These are phyloP conservation scores for Alligator sinensis DNA, from an alignment of 2,113 vertebrate species.

Conservation along the genomic window DNA sequence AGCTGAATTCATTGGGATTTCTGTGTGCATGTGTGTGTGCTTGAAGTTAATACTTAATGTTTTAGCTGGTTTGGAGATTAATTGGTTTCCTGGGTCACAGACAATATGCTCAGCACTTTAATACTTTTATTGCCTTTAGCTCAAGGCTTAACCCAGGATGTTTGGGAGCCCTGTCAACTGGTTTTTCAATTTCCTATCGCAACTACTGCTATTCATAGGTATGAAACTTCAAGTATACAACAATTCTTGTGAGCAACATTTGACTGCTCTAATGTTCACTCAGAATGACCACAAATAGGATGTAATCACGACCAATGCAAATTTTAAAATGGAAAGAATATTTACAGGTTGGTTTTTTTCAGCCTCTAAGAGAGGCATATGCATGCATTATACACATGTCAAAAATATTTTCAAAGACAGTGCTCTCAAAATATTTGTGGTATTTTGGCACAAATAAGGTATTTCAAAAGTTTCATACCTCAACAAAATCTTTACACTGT, in stretches of 20 bases:
- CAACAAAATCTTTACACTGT: neutral
- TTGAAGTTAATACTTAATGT: slow-evolving; percentile 51
- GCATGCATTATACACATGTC: neutral
- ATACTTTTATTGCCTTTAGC: neutral
- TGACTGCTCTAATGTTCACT: slow-evolving; percentile 4
- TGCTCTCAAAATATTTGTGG: neutral
- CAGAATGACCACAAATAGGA: neutral
- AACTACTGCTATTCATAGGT: neutral
- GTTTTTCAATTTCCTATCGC: slow-evolving; percentile 32
- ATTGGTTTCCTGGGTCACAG: slow-evolving; percentile 49
- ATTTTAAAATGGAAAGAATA: neutral
- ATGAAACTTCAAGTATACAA: neutral
- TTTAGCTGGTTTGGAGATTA: slow-evolving; percentile 25
- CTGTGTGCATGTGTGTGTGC: neutral
- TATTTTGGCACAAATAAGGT: neutral
- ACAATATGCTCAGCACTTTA: slow-evolving; percentile 21
- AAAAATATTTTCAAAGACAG: neutral
- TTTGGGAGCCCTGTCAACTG: neutral
- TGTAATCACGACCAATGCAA: neutral
- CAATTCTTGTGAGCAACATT: neutral
- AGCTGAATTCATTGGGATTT: slow-evolving; percentile 34
- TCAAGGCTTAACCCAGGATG: slow-evolving; percentile 45
- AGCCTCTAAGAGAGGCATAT: neutral
- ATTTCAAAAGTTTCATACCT: neutral
- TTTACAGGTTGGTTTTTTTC: neutral